A percentile compares a stretch with the other conserved stretches of the same genome.
phyloP scores from a whole-genome alignment of 1,140 invertebrate genomes.

The Phortica variegata region DNA sequence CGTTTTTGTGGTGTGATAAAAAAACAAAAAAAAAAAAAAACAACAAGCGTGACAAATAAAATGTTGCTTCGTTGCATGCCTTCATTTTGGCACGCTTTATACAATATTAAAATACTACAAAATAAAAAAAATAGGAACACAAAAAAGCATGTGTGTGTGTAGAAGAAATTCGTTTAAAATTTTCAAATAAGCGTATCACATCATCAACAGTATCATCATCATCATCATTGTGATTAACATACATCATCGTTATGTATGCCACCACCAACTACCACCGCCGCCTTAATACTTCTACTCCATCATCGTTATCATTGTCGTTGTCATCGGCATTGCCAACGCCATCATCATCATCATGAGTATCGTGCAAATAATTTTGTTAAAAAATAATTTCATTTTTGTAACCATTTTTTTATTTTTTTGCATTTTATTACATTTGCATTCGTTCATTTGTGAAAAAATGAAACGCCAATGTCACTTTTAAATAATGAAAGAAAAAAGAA shows the following conservation, averaged over 20 bases:
- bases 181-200: conserved; percentile 48
- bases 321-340: not conserved
- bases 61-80: conserved; percentile 33
- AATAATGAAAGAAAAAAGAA: too few relatives aligned
- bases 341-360: conserved; percentile 36
- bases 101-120: conserved; percentile 17
- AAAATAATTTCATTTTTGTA: conserved; percentile 50
- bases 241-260: conserved; percentile 18
- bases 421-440: too few relatives aligned
- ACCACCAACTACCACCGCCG: conserved; percentile 21
- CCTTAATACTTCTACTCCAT: conserved; percentile 2
- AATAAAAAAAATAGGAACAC: too few relatives aligned
- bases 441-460: too few relatives aligned
- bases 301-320: not conserved
- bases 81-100: conserved; percentile 16
- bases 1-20: conserved; percentile 49
- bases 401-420: too few relatives aligned
- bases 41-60: conserved; percentile 53
- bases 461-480: too few relatives aligned
- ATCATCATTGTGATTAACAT: conserved; percentile 45
- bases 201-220: too few relatives aligned
- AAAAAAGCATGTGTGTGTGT: too few relatives aligned
- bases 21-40: too few relatives aligned
- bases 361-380: conserved; percentile 42
- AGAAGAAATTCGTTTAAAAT: too few relatives aligned